Percentiles rank a stretch among this genome's conserved stretches.
Evolutionary conservation across 2,113 vertebrate genomes (phyloP).

Genomic region (Clarias gariepinus): DNA sequence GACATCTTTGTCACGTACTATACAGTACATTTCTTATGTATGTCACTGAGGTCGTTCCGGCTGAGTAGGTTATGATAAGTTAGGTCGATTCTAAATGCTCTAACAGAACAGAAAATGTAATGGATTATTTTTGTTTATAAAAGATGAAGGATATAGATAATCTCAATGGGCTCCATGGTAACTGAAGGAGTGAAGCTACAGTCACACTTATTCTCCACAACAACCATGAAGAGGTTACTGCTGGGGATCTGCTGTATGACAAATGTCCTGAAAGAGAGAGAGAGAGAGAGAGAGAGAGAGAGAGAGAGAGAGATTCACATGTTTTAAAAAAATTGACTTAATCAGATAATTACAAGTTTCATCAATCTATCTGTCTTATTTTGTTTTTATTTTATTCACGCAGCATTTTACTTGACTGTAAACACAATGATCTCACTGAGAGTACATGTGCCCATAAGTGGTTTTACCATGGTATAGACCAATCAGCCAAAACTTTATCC

Average conservation of each 20-base stretch:
- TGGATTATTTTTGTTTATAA: neutral
- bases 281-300: slow-evolving; percentile 30
- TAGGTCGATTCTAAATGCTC: neutral
- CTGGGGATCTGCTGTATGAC: slow-evolving; percentile 99
- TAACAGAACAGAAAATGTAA: neutral
- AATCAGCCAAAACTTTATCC: too few relatives aligned
- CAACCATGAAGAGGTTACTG: slow-evolving; percentile 99
- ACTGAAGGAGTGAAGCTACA: slow-evolving; percentile 85
- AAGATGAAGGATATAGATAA: slow-evolving; percentile 97
- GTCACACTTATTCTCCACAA: slow-evolving; percentile 94
- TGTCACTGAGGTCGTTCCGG: too few relatives aligned
- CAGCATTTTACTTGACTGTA: neutral
- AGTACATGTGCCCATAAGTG: neutral
- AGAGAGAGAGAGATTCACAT: neutral
- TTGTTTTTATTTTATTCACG: neutral
- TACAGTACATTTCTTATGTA: too few relatives aligned
- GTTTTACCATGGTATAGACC: too few relatives aligned
- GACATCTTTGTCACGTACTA: too few relatives aligned
- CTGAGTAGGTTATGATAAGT: too few relatives aligned
- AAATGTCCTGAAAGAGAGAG: slow-evolving; percentile 83
- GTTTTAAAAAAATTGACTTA: neutral
- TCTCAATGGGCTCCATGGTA: slow-evolving; percentile 96
- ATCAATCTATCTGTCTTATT: neutral
- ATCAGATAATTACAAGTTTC: neutral
- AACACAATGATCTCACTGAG: neutral